A percentile compares a stretch with the other conserved stretches of the same genome.
Conservation (phyloP, 2,888 invertebrate genomes). For the Brachynemurus nebulosus region DNA sequence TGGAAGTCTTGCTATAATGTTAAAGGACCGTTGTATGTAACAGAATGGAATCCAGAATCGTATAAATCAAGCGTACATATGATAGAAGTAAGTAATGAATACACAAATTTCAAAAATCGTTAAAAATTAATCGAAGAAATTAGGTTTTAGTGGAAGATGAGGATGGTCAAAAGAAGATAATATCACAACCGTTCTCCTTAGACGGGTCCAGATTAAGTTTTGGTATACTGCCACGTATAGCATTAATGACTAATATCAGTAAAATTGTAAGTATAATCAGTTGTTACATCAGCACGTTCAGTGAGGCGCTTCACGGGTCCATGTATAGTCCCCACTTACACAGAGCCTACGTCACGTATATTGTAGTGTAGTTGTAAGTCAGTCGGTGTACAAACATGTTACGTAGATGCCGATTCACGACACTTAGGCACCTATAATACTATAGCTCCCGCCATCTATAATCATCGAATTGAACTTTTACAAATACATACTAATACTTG, state of each 20-base stretch:
- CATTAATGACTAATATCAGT: conserved; percentile 64
- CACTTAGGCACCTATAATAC: no score
- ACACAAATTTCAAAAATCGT: neutral
- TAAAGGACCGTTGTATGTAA: conserved; percentile 56
- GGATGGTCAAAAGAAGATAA: conserved; percentile 37
- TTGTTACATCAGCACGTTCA: no score
- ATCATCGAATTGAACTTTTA: no score
- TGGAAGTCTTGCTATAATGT: conserved; percentile 49
- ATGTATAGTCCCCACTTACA: no score
- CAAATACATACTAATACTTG: no score
- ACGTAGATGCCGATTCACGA: no score
- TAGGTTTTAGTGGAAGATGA: conserved; percentile 45
- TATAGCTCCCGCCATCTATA: no score
- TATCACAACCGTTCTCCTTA: conserved; percentile 62
- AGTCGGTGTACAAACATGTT: no score
- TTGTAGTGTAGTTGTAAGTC: no score
- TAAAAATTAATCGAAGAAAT: conserved; percentile 16
- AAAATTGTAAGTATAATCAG: conserved; percentile 55
- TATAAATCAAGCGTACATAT: conserved; percentile 53
- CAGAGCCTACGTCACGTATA: no score
- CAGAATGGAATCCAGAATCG: conserved; percentile 53
- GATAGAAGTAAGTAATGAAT: conserved; percentile 36
- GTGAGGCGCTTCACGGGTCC: no score
- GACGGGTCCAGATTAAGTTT: conserved; percentile 57
- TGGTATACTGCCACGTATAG: conserved; percentile 49